These are phyloP conservation scores for Hyposmocoma kahamanoa DNA, from an alignment of 1,140 invertebrate genomes.

Conservation along the genomic window DNA sequence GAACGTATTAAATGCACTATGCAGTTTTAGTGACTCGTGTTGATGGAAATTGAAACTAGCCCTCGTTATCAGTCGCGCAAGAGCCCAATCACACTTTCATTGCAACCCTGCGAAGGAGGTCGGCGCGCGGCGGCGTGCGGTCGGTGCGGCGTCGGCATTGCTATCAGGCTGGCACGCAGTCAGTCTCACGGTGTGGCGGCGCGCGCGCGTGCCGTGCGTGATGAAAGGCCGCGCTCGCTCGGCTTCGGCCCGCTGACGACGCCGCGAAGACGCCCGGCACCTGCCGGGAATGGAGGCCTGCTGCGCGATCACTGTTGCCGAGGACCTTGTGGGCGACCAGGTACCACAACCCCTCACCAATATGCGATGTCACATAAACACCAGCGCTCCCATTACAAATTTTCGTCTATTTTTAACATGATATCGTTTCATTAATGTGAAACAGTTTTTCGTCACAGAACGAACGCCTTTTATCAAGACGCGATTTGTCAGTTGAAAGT, in stretches of 20 bases:
- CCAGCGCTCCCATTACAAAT: too few relatives aligned
- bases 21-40: background rate
- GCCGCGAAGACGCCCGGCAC: slow-evolving; percentile 28
- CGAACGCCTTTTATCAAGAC: too few relatives aligned
- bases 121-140: slow-evolving; percentile 43
- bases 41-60: slow-evolving; percentile 27
- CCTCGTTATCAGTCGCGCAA: slow-evolving; percentile 62
- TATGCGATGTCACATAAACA: background rate
- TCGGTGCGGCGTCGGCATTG: slow-evolving; percentile 53
- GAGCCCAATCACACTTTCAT: slow-evolving; percentile 64
- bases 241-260: background rate
- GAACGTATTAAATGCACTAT: background rate
- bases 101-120: slow-evolving; percentile 62
- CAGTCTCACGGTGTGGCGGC: slow-evolving; percentile 16
- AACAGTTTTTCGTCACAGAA: too few relatives aligned
- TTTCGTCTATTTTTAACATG: too few relatives aligned
- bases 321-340: slow-evolving; percentile 65
- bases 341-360: slow-evolving; percentile 22
- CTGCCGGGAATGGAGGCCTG: slow-evolving; percentile 60
- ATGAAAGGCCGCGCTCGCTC: slow-evolving; percentile 8
- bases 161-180: slow-evolving; percentile 46
- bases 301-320: slow-evolving; percentile 52
- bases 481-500: too few relatives aligned
- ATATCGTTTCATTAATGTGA: too few relatives aligned
- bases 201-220: background rate